phyloP scores from a whole-genome alignment of 30 jellyfish, hydroid and myxozoan species.

The Chrysaora quinquecirrha region DNA sequence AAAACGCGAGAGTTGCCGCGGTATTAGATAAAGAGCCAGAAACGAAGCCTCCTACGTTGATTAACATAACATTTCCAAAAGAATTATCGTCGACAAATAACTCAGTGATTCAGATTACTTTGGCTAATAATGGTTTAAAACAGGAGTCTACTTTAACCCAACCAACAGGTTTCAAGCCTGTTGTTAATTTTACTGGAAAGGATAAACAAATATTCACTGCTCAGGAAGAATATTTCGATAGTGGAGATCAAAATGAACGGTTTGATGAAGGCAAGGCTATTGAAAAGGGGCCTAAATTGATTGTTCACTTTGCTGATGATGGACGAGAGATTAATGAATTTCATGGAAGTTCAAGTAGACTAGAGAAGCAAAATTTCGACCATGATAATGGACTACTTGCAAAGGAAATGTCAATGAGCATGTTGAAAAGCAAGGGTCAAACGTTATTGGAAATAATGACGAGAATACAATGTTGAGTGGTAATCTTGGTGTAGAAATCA shows the following conservation, averaged over 20 bases:
- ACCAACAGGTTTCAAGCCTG: slow-evolving; percentile 45
- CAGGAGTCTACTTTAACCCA: background rate
- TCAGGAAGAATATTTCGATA: slow-evolving; percentile 44
- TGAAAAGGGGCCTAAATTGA: slow-evolving; percentile 5
- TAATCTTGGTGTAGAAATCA: background rate
- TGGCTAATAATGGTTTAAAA: slow-evolving; percentile 19
- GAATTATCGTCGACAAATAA: slow-evolving; percentile 31
- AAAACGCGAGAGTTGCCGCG: background rate
- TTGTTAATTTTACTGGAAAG: slow-evolving; percentile 43
- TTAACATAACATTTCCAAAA: slow-evolving; percentile 60
- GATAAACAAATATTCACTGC: slow-evolving; percentile 13
- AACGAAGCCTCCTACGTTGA: slow-evolving; percentile 50
- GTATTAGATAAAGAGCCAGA: slow-evolving; percentile 28
- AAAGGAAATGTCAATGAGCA: background rate
- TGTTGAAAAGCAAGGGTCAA: background rate
- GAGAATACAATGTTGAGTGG: background rate
- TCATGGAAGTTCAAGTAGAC: no score
- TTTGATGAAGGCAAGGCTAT: slow-evolving; percentile 17
- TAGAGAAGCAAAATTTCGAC: no score
- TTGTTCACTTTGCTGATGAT: background rate
- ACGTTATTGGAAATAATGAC: background rate
- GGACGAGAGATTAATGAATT: slow-evolving; percentile 29
- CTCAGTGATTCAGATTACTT: slow-evolving; percentile 52
- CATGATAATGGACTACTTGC: no score
- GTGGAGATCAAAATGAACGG: slow-evolving; percentile 1